These are phyloP conservation scores for Stylophora pistillata DNA, from an alignment of 64 coral and sea anemone species.

Conservation along the genomic window DNA sequence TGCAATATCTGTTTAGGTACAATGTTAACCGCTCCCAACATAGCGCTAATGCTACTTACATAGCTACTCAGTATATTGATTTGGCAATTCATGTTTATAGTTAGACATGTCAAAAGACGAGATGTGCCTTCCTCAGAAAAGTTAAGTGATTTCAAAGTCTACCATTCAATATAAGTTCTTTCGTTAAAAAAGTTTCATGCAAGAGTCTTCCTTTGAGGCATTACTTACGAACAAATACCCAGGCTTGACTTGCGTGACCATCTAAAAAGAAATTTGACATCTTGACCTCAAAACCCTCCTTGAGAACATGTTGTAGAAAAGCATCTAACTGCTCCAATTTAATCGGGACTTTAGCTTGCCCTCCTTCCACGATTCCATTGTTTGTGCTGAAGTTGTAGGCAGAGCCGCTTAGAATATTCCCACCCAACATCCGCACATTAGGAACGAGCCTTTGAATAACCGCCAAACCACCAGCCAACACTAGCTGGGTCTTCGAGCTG, in stretches of 20 bases:
- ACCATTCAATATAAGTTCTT: not conserved
- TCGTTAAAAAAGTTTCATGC: not conserved
- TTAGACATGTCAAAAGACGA: too few species aligned
- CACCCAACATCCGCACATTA: constrained; percentile 24
- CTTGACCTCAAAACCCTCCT: constrained; percentile 53
- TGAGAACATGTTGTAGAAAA: constrained; percentile 45
- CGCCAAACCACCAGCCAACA: constrained; percentile 44
- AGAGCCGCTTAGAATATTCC: constrained; percentile 1
- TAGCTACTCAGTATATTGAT: not conserved
- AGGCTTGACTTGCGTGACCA: constrained; percentile 50
- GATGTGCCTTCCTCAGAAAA: not conserved
- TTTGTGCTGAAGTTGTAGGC: constrained; percentile 21
- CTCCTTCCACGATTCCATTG: constrained; percentile 20
- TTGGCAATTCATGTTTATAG: not conserved
- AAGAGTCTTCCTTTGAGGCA: not conserved
- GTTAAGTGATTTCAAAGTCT: not conserved
- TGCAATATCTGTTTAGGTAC: not conserved
- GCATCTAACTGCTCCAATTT: constrained; percentile 55
- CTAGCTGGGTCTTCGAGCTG: constrained; percentile 35
- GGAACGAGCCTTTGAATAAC: constrained; percentile 41
- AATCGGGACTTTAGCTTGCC: constrained; percentile 52
- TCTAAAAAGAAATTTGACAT: constrained; percentile 48
- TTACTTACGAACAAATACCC: constrained; percentile 57
- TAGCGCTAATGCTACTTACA: not conserved
- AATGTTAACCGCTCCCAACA: not conserved